Evolutionary conservation across 1,140 invertebrate genomes (phyloP), one percentile per base, ranked within the genome.

Genomic region (Pseudomyrmex gracilis): DNA sequence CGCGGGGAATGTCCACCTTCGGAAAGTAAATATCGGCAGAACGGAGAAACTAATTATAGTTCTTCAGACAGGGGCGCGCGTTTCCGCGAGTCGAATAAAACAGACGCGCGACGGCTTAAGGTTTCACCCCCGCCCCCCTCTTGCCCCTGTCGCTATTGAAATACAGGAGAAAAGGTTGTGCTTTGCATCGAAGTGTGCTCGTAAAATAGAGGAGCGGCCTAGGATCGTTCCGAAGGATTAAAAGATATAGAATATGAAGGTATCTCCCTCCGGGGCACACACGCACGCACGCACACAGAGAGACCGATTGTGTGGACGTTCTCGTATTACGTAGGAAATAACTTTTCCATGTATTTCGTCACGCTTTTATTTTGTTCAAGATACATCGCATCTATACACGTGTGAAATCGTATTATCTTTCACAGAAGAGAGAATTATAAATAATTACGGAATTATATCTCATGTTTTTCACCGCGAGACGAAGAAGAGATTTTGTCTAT

Each of bases 41-140:
- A 53, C 67, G 66, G 45, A 68, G 63, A 85, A 89, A 88, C 74
- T 88, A 89, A 89, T 89, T 88, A 88, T 88, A 88, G 53, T 73
- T 88, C 61, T 73, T 77, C 63, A 49, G 53, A 13, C 22, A 24
- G 12, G 49, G 22, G 45, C 67, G 34, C 34, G 34, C 24, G 13
- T 51, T 51, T 51, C 49, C 43, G 15, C 43, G 9, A 57, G 17
- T 47, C 53, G 53, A 71, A 68, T 58, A 24, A 80, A 80, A 71
- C 34, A 80, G 55, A 60, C n/a, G 55, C 20, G 43, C 9, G 5
- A 5, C 34, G 34, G 34, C 51, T 78, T 68, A 80, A 80, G 53
- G 53, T 80, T 80, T 71, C 20, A 58, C 22, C 64, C 34, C 3
- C n/a, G n/a, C n/a, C 24, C 24, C 5, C 7, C 34, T 34, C n/a